These are phyloP conservation scores for Prorops nasuta DNA, from an alignment of 1,140 invertebrate genomes.

Conservation along the genomic window DNA sequence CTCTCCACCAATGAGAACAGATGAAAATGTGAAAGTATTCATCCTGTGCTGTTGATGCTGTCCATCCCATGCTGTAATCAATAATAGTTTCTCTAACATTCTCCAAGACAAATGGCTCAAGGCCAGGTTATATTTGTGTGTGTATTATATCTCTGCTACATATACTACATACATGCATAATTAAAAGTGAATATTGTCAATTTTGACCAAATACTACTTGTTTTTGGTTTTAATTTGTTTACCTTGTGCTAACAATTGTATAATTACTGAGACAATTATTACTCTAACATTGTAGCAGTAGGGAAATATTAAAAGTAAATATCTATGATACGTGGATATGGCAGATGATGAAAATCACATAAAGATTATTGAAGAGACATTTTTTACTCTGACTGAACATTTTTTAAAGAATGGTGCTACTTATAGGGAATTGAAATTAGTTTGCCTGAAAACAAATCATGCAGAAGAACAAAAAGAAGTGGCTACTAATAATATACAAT, in stretches of 20 bases:
- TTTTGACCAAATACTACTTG: no score
- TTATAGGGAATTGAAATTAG: conserved; percentile 25
- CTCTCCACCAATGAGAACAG: conserved; percentile 29
- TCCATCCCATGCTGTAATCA: conserved; percentile 35
- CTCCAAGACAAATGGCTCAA: conserved; percentile 40
- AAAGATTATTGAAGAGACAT: conserved; percentile 28
- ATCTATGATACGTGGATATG: no score
- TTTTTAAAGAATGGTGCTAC: conserved; percentile 27
- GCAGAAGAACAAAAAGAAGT: background rate
- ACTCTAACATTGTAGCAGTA: no score
- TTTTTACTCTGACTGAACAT: conserved; percentile 28
- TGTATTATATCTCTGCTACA: conserved; percentile 3
- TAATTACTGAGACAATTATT: no score
- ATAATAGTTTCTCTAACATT: conserved; percentile 24
- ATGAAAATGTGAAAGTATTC: no score
- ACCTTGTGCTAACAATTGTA: no score
- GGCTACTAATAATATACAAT: conserved; percentile 3
- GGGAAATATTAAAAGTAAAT: no score
- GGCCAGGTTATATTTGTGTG: conserved; percentile 23
- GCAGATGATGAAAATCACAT: conserved; percentile 15
- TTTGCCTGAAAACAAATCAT: conserved; percentile 3
- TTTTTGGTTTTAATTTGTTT: no score
- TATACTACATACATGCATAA: no score
- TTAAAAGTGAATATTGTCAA: no score
- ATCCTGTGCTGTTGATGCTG: no score